A percentile compares a stretch with the other conserved stretches of the same genome.
Evolutionary conservation across 2,113 vertebrate species (phyloP).

Genomic region (Polypterus senegalus): DNA sequence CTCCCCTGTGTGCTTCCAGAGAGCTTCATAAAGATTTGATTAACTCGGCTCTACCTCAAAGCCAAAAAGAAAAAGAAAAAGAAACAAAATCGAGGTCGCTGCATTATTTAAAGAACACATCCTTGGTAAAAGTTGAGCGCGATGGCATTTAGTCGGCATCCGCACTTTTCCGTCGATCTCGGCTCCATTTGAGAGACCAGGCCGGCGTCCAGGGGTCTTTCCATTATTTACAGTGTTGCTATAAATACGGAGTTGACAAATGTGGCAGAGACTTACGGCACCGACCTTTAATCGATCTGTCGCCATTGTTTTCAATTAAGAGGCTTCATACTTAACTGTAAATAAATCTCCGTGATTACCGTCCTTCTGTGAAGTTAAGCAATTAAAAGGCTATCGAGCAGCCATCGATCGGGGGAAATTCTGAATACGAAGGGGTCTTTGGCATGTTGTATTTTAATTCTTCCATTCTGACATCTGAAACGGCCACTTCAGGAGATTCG

Average conservation of each 20-base stretch:
- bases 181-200: background rate
- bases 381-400: background rate
- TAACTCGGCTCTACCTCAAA: background rate
- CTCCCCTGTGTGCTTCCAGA: background rate
- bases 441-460: too few species aligned
- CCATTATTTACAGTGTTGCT: background rate
- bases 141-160: background rate
- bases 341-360: conserved; percentile 1
- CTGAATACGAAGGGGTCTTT: too few species aligned
- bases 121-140: background rate
- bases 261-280: background rate
- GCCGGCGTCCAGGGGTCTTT: background rate
- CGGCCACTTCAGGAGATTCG: too few species aligned
- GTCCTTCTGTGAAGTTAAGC: background rate
- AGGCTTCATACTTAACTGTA: background rate
- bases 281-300: background rate
- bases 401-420: too few species aligned
- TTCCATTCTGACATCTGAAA: too few species aligned
- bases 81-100: background rate
- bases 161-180: background rate
- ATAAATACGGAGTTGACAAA: background rate
- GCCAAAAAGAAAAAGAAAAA: too few species aligned
- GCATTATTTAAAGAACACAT: conserved; percentile 1
- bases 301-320: background rate
- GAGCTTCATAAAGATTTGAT: background rate